Base-by-base conservation (phyloP, 2,113 vertebrate species). In the Amphilophus citrinellus region DNA sequence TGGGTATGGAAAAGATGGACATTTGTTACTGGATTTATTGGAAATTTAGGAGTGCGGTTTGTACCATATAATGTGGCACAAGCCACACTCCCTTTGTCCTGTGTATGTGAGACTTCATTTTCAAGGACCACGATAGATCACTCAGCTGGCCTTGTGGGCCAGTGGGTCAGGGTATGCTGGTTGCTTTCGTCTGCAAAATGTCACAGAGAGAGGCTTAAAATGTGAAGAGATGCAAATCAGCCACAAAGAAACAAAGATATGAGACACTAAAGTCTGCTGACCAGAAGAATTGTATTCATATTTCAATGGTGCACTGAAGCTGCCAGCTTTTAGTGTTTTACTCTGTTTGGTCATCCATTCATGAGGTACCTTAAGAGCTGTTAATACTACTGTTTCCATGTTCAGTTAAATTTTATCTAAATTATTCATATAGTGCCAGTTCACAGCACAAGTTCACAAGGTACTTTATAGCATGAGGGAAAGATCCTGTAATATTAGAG, bases 201-300 rank as follows among this genome's bases (percentile, higher is more conserved):
- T 39, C 39, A 37, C 3, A 9, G n/a, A 0, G 39, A 8, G 7
- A 57, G 32, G 53, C 24, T 4, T 0, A 5, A 37, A 76, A 24
- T 11, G 0, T 50, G 15, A 24, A 50, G 42, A 71, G 65, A 50
- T 50, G 65, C 39, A 32, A 30, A 17, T 24, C 14, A 42, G 30
- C 32, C 13, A 24, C 56, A 42, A 39, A 42, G 57, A 59, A 39
- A 10, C 15, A 42, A 11, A 37, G 1, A 76, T 20, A 5, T 24
- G 30, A 53, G 44, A 53, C 2, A 27, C 10, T 71, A 20, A 17
- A 50, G 47, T 6, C 14, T 44, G 13, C 47, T 22, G 65, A 10
- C 18, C 24, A 71, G 0, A 24, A 24, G 50, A 30, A 0, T 73
- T 17, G 10, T 71, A 17, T 47, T 71, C 66, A 32, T n/a, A 27